Conservation (phyloP, 1,140 invertebrate genomes). For the Drosophila equinoxialis region DNA sequence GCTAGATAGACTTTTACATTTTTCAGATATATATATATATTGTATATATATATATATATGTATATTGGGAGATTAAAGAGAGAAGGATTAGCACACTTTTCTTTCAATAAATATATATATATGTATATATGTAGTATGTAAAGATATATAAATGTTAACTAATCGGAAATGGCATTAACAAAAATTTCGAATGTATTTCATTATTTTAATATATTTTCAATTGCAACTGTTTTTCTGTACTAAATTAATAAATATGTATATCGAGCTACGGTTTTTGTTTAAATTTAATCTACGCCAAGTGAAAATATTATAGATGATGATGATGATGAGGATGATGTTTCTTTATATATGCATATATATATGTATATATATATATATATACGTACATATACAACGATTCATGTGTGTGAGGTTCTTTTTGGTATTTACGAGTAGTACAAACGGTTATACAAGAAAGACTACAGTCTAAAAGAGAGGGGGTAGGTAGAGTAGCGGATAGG, state of each 20-base stretch:
- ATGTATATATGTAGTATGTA: background rate
- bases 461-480: slow-evolving; percentile 51
- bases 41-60: slow-evolving; percentile 14
- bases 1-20: slow-evolving; percentile 44
- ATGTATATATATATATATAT: slow-evolving; percentile 43
- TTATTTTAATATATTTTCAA: background rate
- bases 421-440: slow-evolving; percentile 50
- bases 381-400: background rate
- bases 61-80: slow-evolving; percentile 56
- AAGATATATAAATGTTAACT: slow-evolving; percentile 39
- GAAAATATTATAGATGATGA: slow-evolving; percentile 24
- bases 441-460: slow-evolving; percentile 50
- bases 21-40: slow-evolving; percentile 27
- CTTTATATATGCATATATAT: slow-evolving; percentile 37
- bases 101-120: slow-evolving; percentile 25
- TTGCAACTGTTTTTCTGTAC: slow-evolving; percentile 41
- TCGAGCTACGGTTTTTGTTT: slow-evolving; percentile 27
- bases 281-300: slow-evolving; percentile 37
- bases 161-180: slow-evolving; percentile 52
- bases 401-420: slow-evolving; percentile 42
- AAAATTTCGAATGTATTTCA: slow-evolving; percentile 19
- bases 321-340: slow-evolving; percentile 21
- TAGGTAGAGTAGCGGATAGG: background rate
- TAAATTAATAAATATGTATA: slow-evolving; percentile 32
- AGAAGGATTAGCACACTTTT: slow-evolving; percentile 51